Evolutionary conservation across 92 coral and sea anemone genomes (phyloP).

Genomic region (Diadumene lineata): DNA sequence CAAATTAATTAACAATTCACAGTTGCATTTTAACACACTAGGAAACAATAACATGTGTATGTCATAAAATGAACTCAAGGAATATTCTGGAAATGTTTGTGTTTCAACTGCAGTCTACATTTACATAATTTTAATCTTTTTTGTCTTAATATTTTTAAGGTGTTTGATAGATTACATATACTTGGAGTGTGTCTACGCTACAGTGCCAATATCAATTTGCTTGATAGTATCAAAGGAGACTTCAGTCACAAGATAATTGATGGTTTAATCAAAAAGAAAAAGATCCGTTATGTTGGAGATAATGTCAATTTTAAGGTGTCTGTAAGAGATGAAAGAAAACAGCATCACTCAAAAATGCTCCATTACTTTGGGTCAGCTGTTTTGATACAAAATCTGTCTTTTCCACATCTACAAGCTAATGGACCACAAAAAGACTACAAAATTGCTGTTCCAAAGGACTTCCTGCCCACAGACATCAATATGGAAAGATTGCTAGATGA

Average conservation of each 20-base stretch:
- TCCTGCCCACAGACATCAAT: conserved; percentile 45
- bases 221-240: conserved; percentile 40
- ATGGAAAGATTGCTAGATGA: conserved; percentile 41
- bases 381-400: conserved; percentile 59
- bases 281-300: conserved; percentile 52
- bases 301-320: conserved; percentile 48
- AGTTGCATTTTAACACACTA: too few species aligned
- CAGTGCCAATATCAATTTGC: too few species aligned
- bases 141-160: too few species aligned
- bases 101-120: too few species aligned
- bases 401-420: conserved; percentile 9
- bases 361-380: conserved; percentile 62
- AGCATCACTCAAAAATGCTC: conserved; percentile 46
- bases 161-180: too few species aligned
- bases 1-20: too few species aligned
- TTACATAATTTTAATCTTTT: too few species aligned
- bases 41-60: too few species aligned
- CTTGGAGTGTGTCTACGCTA: too few species aligned
- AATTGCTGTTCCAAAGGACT: conserved; percentile 16
- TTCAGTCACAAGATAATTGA: conserved; percentile 42
- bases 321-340: conserved; percentile 48
- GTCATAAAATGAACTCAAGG: too few species aligned
- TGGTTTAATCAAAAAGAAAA: conserved; percentile 36
- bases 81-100: too few species aligned
- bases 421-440: conserved; percentile 48